phyloP scores from a whole-genome alignment of 2,113 vertebrate genomes.

The Perca fluviatilis region DNA sequence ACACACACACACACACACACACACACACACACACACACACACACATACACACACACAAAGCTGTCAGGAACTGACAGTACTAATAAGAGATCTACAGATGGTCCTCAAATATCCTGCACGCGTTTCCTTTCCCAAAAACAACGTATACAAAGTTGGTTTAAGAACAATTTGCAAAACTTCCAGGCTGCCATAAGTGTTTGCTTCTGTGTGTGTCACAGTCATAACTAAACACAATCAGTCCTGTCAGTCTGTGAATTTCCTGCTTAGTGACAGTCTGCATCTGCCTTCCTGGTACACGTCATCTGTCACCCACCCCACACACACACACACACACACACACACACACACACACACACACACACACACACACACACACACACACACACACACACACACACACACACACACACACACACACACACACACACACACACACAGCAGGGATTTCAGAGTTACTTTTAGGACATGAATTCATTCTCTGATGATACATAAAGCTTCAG shows the following conservation, averaged over 20 bases:
- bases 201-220: constrained; percentile 47
- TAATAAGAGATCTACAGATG: constrained; percentile 74
- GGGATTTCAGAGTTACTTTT: constrained; percentile 35
- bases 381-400: constrained; percentile 7
- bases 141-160: constrained; percentile 74
- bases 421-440: not conserved
- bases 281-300: constrained; percentile 72
- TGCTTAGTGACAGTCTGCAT: constrained; percentile 82
- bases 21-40: constrained; percentile 28
- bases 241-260: constrained; percentile 77
- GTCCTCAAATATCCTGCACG: constrained; percentile 77
- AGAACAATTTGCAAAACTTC: constrained; percentile 75
- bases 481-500: constrained; percentile 14
- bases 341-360: not conserved
- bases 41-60: constrained; percentile 28
- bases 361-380: not conserved
- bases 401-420: not conserved
- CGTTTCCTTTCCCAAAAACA: constrained; percentile 79
- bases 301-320: constrained; percentile 69
- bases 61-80: constrained; percentile 42
- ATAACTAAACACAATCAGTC: constrained; percentile 79
- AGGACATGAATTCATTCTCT: constrained; percentile 26
- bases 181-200: constrained; percentile 56
- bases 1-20: constrained; percentile 11
- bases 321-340: constrained; percentile 9